Conservation (phyloP, 2,113 vertebrate genomes). For the Pungitius pungitius region DNA sequence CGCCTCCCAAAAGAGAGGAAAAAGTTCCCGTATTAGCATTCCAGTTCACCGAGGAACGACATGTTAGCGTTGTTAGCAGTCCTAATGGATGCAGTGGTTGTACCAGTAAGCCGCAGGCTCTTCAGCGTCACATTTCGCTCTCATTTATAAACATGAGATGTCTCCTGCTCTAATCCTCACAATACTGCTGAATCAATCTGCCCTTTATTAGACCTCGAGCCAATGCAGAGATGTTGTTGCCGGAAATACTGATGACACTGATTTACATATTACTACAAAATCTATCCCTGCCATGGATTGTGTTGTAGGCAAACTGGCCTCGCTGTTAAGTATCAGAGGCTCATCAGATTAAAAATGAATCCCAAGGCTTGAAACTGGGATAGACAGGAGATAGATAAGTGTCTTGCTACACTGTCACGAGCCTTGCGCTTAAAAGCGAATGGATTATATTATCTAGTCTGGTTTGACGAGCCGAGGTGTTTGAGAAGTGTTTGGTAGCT, state of each 20-base stretch:
- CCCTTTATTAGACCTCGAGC: constrained; percentile 56
- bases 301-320: constrained; percentile 21
- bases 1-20: background rate
- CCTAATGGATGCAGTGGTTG: constrained; percentile 45
- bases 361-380: background rate
- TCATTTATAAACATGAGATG: constrained; percentile 75
- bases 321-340: constrained; percentile 35
- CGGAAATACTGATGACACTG: constrained; percentile 50
- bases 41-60: constrained; percentile 23
- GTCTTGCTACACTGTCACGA: background rate
- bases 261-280: constrained; percentile 65
- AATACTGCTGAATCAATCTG: constrained; percentile 63
- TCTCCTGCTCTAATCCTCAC: constrained; percentile 61
- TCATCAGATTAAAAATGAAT: constrained; percentile 51
- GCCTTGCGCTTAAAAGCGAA: background rate
- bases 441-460: constrained; percentile 1
- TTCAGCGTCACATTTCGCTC: constrained; percentile 65
- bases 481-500: constrained; percentile 29
- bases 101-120: constrained; percentile 41
- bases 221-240: constrained; percentile 35
- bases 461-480: constrained; percentile 16
- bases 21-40: constrained; percentile 23
- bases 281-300: constrained; percentile 16
- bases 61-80: constrained; percentile 53
- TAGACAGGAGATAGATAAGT: background rate